phyloP scores from a whole-genome alignment of 2,888 invertebrate genomes.

The Cryptocheilus praepositus region DNA sequence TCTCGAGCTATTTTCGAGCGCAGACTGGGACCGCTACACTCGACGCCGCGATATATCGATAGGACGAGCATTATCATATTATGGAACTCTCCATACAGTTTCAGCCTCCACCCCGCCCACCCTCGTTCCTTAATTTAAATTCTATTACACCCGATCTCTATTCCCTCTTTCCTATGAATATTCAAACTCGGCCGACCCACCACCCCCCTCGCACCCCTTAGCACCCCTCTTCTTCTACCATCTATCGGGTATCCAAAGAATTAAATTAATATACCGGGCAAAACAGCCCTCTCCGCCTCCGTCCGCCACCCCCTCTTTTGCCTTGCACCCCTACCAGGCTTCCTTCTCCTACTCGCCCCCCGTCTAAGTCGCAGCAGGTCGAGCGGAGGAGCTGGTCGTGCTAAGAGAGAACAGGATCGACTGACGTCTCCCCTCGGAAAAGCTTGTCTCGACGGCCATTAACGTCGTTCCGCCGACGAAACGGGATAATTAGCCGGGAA shows the following conservation, averaged over 20 bases:
- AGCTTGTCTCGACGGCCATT: conserved; percentile 60
- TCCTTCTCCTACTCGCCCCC: conserved; percentile 3
- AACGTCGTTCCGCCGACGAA: conserved; percentile 57
- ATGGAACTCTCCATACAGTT: conserved; percentile 66
- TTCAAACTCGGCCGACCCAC: conserved; percentile 68
- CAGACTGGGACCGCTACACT: conserved; percentile 39
- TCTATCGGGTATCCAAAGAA: conserved; percentile 74
- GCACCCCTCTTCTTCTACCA: conserved; percentile 49
- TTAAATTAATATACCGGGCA: conserved; percentile 73
- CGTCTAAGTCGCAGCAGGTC: conserved; percentile 41
- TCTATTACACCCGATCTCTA: conserved; percentile 75
- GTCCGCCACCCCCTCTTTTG: conserved; percentile 19
- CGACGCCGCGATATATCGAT: conserved; percentile 60
- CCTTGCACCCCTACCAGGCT: conserved; percentile 38
- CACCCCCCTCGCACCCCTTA: conserved; percentile 23
- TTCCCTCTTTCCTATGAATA: conserved; percentile 75
- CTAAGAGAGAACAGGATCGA: conserved; percentile 27
- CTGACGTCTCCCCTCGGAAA: conserved; percentile 48
- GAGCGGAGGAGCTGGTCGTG: conserved; percentile 43
- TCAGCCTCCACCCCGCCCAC: conserved; percentile 36
- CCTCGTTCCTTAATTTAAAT: conserved; percentile 72
- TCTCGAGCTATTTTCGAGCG: conserved; percentile 54
- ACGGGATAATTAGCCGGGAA: conserved; percentile 52
- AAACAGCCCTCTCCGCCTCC: conserved; percentile 59
- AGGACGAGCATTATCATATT: conserved; percentile 66